Base-by-base conservation (phyloP, 30 jellyfish, hydroid and myxozoan species). In the Aurelia sp. region DNA sequence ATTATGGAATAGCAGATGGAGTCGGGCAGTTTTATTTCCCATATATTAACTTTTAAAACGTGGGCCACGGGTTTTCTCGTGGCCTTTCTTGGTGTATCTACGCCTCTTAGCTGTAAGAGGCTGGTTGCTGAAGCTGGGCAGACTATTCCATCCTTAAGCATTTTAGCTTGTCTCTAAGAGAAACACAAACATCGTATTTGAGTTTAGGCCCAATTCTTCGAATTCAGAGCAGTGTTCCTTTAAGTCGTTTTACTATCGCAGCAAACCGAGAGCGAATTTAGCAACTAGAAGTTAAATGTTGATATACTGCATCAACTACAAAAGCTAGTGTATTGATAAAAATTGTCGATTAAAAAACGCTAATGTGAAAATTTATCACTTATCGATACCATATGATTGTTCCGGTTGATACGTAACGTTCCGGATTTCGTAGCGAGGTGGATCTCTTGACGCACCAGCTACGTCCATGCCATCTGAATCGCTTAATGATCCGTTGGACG, bases 381-480 rank as follows among this genome's bases (percentile, higher is more conserved):
- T 35, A 47, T 53, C 62, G 74, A 76, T 63, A 35, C 67, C 84
- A 76, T 59, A 64, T 67, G 79, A 77, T 84, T 78, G 87, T 18
- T 84, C 89, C 38, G 89, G 80, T 74, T 84, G 74, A 64, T 84
- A 84, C 8, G 93, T 65, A 12, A 84, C 93, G 58, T 59, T 84
- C 21, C 72, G 61, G 27, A 84, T 84, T 9, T 84, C 84, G 68
- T 84, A 84, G 47, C 85, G 84, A 21, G 81, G 93, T 41, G 60
- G 87, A 12, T 67, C 87, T 16, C 74, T 71, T 4, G 84, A 27
- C 10, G 63, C 76, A 22, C 61, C 63, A 6, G 93, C 69, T 4
- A 72, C n/a, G 15, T 59, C 82, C 58, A 72, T 63, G 13, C 86
- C 81, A 18, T 83, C 76, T n/a, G 82, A 31, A 41, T 84, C 93